Evolutionary conservation across 2,797 vertebrate species (phyloP), one percentile per base, ranked within the genome.

Genomic region (Girardinus metallicus): DNA sequence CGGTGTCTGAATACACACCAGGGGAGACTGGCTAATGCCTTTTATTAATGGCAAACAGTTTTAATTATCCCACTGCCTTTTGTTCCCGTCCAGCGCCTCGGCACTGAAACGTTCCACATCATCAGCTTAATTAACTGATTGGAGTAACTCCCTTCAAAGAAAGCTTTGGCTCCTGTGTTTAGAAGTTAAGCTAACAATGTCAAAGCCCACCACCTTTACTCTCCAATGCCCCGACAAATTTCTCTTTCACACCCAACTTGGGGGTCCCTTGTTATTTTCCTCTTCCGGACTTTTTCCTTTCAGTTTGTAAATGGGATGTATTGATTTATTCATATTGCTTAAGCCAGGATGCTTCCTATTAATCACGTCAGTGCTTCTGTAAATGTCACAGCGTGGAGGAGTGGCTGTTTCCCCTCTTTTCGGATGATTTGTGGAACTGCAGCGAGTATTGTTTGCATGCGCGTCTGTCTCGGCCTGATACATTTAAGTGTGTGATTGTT

Each of bases 41-140:
- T 90, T 90, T 85, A 89, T 90, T 88, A 91, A 92, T 34, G 80
- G 78, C 86, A 91, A 93, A 92, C 89, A 88, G 76, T 86, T 92
- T 92, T 91, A 93, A 94, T 94, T 86, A 92, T 85, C 91, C 88
- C 1, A 82, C 82, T 75, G 87, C 85, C 88, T 92, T 94, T 92
- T 92, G 89, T 93, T 89, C 89, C 79, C 79, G 84, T 81, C 85
- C 43, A 85, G 92, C 75, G 57, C 88, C 88, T 80, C 83, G 0
- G 75, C 85, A 86, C 76, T 84, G 91, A 92, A 86, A 84, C 73
- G 51, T 74, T 85, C 85, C 86, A 83, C 91, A 88, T 93, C 87
- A 92, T 88, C 90, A 81, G 86, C 88, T 88, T 93, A 89, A 94
- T 93, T 88, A 92, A 87, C 90, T 46, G 89, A 92, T 83, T 57